Conservation (phyloP, 2,113 vertebrate genomes). For the Microtus ochrogaster region DNA sequence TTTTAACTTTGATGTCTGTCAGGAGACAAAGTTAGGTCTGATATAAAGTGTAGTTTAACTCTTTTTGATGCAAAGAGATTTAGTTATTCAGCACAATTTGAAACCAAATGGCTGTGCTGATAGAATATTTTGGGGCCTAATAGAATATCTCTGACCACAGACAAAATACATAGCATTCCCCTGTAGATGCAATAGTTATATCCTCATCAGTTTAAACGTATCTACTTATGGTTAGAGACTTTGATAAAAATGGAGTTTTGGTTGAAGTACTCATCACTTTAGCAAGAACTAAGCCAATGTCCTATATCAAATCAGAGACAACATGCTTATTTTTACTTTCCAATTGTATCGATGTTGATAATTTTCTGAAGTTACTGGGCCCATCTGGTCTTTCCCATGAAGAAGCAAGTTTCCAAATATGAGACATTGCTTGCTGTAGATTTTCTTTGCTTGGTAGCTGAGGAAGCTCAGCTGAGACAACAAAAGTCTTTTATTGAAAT, state of each 20-base stretch:
- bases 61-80: background rate
- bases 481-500: constrained; percentile 63
- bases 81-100: constrained; percentile 15
- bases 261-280: constrained; percentile 8
- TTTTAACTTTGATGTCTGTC: constrained; percentile 40
- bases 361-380: background rate
- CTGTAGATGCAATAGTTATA: background rate
- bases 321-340: background rate
- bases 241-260: background rate
- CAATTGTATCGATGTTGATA: background rate
- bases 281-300: background rate
- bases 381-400: constrained; percentile 11
- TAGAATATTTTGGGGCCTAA: background rate
- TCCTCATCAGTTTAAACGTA: constrained; percentile 25
- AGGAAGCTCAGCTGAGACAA: constrained; percentile 36
- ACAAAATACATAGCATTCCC: background rate
- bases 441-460: constrained; percentile 23
- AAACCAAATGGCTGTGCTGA: background rate
- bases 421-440: background rate
- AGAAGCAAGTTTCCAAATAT: background rate
- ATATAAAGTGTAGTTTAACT: background rate
- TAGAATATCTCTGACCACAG: background rate
- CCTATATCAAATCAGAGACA: background rate
- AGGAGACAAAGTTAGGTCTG: background rate
- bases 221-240: constrained; percentile 6